phyloP scores from a whole-genome alignment of 2,888 invertebrate genomes.

The Drosophila phalerata region DNA sequence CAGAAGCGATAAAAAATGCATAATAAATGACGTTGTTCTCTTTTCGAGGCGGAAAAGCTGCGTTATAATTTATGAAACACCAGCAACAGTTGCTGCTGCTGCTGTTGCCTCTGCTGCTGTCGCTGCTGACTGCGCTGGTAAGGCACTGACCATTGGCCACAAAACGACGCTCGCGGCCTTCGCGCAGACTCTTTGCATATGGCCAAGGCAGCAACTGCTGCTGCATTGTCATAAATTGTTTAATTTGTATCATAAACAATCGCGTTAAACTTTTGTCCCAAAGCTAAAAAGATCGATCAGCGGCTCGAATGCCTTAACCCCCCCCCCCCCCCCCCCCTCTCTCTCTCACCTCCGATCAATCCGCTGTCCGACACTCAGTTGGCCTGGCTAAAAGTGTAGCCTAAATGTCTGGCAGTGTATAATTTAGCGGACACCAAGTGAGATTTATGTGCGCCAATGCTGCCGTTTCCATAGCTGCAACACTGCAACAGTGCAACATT shows the following conservation, averaged over 20 bases:
- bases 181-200: constrained; percentile 68
- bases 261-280: constrained; percentile 85
- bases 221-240: constrained; percentile 86
- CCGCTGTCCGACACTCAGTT: not conserved
- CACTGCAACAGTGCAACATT: constrained; percentile 26
- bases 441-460: constrained; percentile 85
- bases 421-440: constrained; percentile 86
- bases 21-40: constrained; percentile 83
- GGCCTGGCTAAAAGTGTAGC: constrained; percentile 82
- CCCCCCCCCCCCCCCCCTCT: constrained; percentile 15
- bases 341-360: constrained; percentile 20
- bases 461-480: constrained; percentile 63
- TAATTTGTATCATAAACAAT: constrained; percentile 86
- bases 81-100: constrained; percentile 58
- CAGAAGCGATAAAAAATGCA: constrained; percentile 84
- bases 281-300: constrained; percentile 85
- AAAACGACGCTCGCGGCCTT: constrained; percentile 67
- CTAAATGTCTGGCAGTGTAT: constrained; percentile 85
- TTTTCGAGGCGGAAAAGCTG: constrained; percentile 75
- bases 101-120: not conserved
- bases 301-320: constrained; percentile 6
- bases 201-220: constrained; percentile 48
- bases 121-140: constrained; percentile 27
- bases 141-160: constrained; percentile 61
- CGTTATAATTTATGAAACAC: constrained; percentile 83